Evolutionary conservation across 2,797 vertebrate species (phyloP), one percentile per base, ranked within the genome.

Genomic region (Catostomus latipinnis): DNA sequence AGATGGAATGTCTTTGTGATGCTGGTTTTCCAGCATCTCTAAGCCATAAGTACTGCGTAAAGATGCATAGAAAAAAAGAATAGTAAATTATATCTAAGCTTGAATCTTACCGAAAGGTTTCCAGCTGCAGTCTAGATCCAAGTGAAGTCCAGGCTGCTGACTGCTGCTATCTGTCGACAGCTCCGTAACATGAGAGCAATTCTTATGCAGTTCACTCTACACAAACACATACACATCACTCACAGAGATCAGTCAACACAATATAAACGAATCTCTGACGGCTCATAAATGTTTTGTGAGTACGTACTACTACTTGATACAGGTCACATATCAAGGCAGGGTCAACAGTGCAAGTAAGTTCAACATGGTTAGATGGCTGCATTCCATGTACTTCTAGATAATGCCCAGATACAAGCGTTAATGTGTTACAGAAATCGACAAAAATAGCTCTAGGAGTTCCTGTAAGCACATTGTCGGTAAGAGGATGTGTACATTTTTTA

Each of bases 191-290:
- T 85, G 85, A 0, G 97, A 95, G 82, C 97, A 98, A 86, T 99
- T 99, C 86, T 90, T 96, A 86, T 99, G 97, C 65, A 99, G 93
- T 81, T 98, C 95, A 70, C 96, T 96, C 97, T 99, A 91, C 34
- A 34, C 34, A 22, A 22, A 34, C 1, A 54, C 71, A 87, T 79
- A 77, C 16, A 53, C 45, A 75, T 22, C n/a, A 62, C 14, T 52
- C 69, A 16, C 16, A 43, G 48, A 45, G 49, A 43, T n/a, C 12
- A 46, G 62, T 46, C 13, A 45, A 46, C 43, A 65, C 1, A 65
- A 65, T 13, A 46, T 1, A 11, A 13, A 2, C 34, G 46, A n/a
- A 65, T 65, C 34, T 46, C 34, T 50, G 14, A 50, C 6, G 52
- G n/a, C 34, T 34, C 6, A 34, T 34, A 34, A 34, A 34, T 34